Base-by-base conservation (phyloP, 1,140 invertebrate genomes). In the Delia radicum region DNA sequence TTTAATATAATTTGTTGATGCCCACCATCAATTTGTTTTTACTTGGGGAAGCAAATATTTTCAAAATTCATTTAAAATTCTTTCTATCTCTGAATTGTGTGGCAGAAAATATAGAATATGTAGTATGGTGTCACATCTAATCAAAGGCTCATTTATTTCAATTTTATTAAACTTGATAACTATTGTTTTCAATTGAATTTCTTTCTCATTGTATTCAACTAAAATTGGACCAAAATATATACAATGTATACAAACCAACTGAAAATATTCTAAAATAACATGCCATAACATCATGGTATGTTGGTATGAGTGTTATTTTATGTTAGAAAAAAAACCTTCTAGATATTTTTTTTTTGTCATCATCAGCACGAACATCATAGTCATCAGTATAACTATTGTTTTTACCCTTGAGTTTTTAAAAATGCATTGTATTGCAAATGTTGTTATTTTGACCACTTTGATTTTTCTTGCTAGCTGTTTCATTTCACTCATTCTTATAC, bases 121-220 rank as follows among this genome's bases (percentile, higher is more conserved):
- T n/a, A n/a, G n/a, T n/a, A 69, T 69, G 65, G 29, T 33, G 65
- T 69, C 29, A 69, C 29, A 69, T 69, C 65, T 69, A 69, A 69
- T 69, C 65, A 69, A 69, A 37, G 29, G 31, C 65, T 69, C 65
- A 69, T 69, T 69, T 69, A 69, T 69, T 69, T 69, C 65, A 69
- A 69, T 69, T 69, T 33, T n/a, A 69, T 33, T 21, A 69, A 69
- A 37, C 29, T 69, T 33, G 65, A 69, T 69, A 33, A 24, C 65
- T 33, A 69, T 69, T 69, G 65, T 69, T 69, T 69, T 33, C 65
- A 69, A 69, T 69, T 69, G 62, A 31, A 33, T 29, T 65, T 24
- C 28, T 27, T 65, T 65, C 26, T 27, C 26, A 15, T 29, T 65
- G 62, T 24, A 29, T 29, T 10, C 37, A 5, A 42, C 37, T 42